phyloP scores from a whole-genome alignment of 2,113 vertebrate genomes.

The Ginglymostoma cirratum region DNA sequence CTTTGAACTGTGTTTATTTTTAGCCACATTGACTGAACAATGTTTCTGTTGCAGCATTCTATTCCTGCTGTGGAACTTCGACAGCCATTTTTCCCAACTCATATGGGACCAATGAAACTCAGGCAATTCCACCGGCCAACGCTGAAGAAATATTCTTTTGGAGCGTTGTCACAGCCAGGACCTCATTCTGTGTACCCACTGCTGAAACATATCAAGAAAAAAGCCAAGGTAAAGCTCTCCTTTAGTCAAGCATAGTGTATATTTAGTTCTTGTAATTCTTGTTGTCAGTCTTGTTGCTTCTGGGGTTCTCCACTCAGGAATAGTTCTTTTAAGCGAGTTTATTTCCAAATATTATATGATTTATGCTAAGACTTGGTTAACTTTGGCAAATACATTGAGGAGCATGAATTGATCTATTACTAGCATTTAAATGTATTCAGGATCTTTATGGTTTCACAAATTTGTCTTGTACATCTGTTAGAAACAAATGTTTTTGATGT shows the following conservation, averaged over 20 bases:
- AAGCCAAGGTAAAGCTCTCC: conserved; percentile 76
- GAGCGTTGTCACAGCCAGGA: conserved; percentile 86
- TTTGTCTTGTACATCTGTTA: not conserved
- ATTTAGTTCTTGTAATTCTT: conserved; percentile 19
- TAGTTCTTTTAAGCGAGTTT: not conserved
- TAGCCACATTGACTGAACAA: not conserved
- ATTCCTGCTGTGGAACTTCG: conserved; percentile 91
- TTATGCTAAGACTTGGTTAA: not conserved
- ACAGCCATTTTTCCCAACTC: conserved; percentile 95
- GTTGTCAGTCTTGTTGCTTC: not conserved
- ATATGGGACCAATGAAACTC: conserved; percentile 97
- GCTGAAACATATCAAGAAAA: conserved; percentile 97
- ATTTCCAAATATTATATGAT: not conserved
- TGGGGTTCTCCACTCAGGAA: not conserved
- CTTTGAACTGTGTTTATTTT: not conserved
- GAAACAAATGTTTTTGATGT: not conserved
- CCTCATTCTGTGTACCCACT: conserved; percentile 81
- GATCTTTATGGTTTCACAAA: not conserved
- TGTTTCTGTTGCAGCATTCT: conserved; percentile 68
- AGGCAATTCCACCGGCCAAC: conserved; percentile 83
- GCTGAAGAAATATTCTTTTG: conserved; percentile 93
- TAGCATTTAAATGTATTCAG: not conserved
- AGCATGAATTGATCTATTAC: not conserved
- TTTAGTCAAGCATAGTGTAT: conserved; percentile 9
- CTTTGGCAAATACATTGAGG: not conserved